phyloP scores from a whole-genome alignment of 2,888 invertebrate species.

The Erynnis tages region DNA sequence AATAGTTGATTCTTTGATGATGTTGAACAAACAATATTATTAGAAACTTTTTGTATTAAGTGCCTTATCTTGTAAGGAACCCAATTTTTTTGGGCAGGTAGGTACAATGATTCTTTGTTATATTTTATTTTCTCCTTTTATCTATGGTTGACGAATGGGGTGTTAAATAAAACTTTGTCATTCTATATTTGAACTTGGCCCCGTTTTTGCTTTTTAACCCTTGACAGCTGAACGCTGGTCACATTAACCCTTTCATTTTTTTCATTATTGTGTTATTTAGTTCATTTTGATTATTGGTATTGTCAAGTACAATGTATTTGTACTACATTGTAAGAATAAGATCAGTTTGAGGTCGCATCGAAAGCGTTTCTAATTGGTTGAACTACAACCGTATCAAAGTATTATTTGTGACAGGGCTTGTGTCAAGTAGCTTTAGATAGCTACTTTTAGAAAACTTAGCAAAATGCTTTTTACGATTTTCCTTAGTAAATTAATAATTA shows the following conservation, averaged over 20 bases:
- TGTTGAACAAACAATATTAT: too few relatives aligned
- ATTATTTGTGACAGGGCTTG: slow-evolving; percentile 1
- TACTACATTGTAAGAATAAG: slow-evolving; percentile 2
- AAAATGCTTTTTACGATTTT: too few relatives aligned
- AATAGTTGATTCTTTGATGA: too few relatives aligned
- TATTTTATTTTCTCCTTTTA: slow-evolving; percentile 40
- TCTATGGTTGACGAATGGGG: slow-evolving; percentile 57
- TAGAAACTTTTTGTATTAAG: too few relatives aligned
- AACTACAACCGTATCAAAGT: slow-evolving; percentile 8
- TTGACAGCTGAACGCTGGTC: slow-evolving; percentile 37
- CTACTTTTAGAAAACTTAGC: too few relatives aligned
- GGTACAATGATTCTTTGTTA: background rate
- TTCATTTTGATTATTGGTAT: slow-evolving; percentile 16
- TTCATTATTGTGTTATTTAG: slow-evolving; percentile 13
- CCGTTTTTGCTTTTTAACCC: slow-evolving; percentile 44
- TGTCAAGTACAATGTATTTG: slow-evolving; percentile 21
- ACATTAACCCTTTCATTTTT: slow-evolving; percentile 7
- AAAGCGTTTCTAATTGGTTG: slow-evolving; percentile 51
- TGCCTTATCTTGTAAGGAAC: too few relatives aligned
- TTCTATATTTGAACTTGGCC: slow-evolving; percentile 65
- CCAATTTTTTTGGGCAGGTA: background rate
- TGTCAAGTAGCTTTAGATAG: slow-evolving; percentile 9
- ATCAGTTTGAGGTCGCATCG: slow-evolving; percentile 48
- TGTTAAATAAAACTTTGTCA: slow-evolving; percentile 61
- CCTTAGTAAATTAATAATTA: too few relatives aligned